Conservation (phyloP, 2,113 vertebrate genomes). For the Nothocercus nigrocapillus region DNA sequence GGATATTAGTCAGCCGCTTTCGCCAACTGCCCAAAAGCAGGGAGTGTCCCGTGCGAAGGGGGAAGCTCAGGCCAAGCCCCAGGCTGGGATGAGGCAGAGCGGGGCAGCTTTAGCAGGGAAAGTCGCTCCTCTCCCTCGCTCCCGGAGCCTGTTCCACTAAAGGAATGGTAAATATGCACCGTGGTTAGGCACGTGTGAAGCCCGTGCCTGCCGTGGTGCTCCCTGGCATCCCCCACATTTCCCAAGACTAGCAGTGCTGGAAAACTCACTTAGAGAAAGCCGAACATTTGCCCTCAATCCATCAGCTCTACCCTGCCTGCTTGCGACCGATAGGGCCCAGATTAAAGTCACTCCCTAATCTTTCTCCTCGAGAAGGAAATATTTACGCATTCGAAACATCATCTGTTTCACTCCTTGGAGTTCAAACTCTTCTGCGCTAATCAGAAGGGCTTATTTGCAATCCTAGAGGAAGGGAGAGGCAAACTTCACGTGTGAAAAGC, state of each 20-base stretch:
- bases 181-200: accelerated
- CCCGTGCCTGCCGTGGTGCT: neutral
- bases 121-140: neutral
- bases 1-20: neutral
- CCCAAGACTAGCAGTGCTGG: neutral
- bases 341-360: neutral
- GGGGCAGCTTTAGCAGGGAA: neutral
- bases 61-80: accelerated
- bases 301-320: neutral
- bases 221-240: neutral
- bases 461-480: neutral
- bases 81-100: accelerated
- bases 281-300: neutral
- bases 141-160: neutral
- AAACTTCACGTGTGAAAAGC: neutral
- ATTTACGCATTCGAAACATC: neutral
- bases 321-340: neutral
- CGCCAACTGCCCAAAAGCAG: neutral
- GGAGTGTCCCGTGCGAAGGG: neutral
- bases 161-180: neutral
- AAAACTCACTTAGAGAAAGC: neutral
- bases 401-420: neutral
- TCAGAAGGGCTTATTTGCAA: neutral
- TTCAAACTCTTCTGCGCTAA: neutral
- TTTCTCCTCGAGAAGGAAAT: neutral